phyloP scores from a whole-genome alignment of 2,113 vertebrate genomes.

The Ammodytes dubius region DNA sequence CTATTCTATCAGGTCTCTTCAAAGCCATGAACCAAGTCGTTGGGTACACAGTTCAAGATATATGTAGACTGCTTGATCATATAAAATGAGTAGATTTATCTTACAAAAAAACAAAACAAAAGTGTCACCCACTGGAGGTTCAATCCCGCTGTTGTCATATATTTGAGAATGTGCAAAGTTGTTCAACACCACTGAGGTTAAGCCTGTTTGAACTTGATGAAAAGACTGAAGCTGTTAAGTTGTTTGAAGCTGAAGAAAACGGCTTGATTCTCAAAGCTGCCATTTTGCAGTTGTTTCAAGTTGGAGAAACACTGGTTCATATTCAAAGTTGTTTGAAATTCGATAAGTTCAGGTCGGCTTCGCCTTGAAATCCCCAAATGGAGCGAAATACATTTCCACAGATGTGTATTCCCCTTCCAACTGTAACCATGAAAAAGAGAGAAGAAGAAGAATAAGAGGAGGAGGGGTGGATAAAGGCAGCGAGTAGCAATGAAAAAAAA shows the following conservation, averaged over 20 bases:
- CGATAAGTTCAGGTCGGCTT: conserved; percentile 34
- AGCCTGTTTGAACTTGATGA: background rate
- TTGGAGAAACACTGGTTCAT: conserved; percentile 36
- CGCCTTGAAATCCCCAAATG: conserved; percentile 42
- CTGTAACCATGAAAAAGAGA: conserved; percentile 64
- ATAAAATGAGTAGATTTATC: no score
- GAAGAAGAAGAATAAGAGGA: conserved; percentile 33
- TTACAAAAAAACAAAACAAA: background rate
- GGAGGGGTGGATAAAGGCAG: conserved; percentile 26
- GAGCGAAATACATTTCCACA: conserved; percentile 48
- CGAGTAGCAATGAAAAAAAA: conserved; percentile 17
- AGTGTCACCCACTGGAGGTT: background rate
- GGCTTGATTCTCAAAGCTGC: background rate
- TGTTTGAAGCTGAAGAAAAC: conserved; percentile 11
- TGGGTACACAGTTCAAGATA: background rate
- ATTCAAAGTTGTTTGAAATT: conserved; percentile 60
- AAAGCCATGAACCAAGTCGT: background rate
- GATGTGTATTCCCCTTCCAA: conserved; percentile 68
- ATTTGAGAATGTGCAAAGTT: conserved; percentile 8
- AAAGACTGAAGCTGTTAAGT: background rate
- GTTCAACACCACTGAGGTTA: background rate
- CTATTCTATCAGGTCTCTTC: background rate
- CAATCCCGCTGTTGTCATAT: background rate
- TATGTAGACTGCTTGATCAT: background rate
- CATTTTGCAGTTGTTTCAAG: conserved; percentile 33